Base-by-base conservation (phyloP, 2,113 vertebrate genomes). In the Cairina moschata region DNA sequence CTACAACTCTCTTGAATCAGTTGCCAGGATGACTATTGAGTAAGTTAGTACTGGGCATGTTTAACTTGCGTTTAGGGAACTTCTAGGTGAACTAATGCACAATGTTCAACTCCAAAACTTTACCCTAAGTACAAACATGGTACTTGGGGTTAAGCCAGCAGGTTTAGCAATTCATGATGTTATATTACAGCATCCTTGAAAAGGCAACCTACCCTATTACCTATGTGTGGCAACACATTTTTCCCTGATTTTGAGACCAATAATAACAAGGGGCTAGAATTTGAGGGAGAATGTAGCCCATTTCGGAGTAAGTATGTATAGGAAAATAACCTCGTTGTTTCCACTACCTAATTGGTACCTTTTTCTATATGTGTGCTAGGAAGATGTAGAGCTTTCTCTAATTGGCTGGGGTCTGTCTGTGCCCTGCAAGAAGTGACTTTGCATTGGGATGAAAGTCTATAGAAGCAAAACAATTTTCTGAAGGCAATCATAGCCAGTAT, bases 11-110 rank as follows among this genome's bases (percentile, higher is more conserved):
- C 98, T 99, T 96, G 99, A 99, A 96, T 98, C 99, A 92, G 99
- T 99, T 97, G 99, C 99, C 91, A 98, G 99, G 97, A 99, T 99
- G 99, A 99, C 99, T 96, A 99, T 99, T 90, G 99, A 99, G 99
- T 99, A 98, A 99, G 99, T 97, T 96, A 89, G 86, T 93, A 81
- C 83, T 96, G 96, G 95, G 66, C 95, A 95, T 97, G 95, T 93
- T 96, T 96, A 94, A 96, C 78, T 96, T 92, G 32, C 88, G 60
- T 96, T 93, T 95, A 93, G 91, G 73, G 66, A 88, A 77, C 66
- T 82, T 93, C 52, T 93, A 95, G 26, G 32, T 95, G 55, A 62
- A 94, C 90, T 52, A 68, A 52, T 59, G 91, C 17, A 31, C 6
- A 48, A 68, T 93, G 78, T 90, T 91, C 67, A 52, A 72, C 23